Evolutionary conservation across 2,797 vertebrate genomes (phyloP).

Genomic region (Girardinus metallicus): DNA sequence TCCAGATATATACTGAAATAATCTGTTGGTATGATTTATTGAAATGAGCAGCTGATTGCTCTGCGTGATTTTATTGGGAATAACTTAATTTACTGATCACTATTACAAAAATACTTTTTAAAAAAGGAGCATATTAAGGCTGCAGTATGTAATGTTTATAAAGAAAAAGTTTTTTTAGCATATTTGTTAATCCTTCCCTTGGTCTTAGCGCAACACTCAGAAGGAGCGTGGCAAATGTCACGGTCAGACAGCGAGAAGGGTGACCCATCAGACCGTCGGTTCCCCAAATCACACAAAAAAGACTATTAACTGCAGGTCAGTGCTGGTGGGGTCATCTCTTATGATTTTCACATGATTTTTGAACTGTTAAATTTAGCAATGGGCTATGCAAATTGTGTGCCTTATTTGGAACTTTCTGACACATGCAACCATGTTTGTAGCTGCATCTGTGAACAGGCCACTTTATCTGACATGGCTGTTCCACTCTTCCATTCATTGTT

Average conservation of each 20-base stretch:
- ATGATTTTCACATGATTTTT: neutral
- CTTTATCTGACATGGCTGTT: neutral
- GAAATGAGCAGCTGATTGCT: neutral
- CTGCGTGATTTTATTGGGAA: neutral
- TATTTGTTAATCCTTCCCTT: too few species aligned
- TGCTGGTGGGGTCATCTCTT: too few species aligned
- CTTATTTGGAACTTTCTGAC: slow-evolving; percentile 3
- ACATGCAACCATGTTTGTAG: slow-evolving; percentile 2
- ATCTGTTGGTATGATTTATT: neutral
- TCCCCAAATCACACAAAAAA: too few species aligned
- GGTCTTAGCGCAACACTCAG: too few species aligned
- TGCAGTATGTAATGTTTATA: too few species aligned
- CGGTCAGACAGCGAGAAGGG: too few species aligned
- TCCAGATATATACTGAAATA: neutral
- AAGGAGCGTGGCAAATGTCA: too few species aligned
- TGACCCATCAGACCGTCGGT: too few species aligned
- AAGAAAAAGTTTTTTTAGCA: too few species aligned
- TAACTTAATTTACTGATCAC: neutral
- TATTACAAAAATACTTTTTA: neutral
- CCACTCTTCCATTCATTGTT: neutral
- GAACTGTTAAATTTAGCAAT: neutral
- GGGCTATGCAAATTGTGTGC: neutral
- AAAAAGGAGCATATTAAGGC: too few species aligned
- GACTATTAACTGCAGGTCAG: too few species aligned
- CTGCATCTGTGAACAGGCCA: slow-evolving; percentile 4